These are phyloP conservation scores for Notothenia rossii DNA, from an alignment of 2,113 vertebrate genomes.

Conservation along the genomic window DNA sequence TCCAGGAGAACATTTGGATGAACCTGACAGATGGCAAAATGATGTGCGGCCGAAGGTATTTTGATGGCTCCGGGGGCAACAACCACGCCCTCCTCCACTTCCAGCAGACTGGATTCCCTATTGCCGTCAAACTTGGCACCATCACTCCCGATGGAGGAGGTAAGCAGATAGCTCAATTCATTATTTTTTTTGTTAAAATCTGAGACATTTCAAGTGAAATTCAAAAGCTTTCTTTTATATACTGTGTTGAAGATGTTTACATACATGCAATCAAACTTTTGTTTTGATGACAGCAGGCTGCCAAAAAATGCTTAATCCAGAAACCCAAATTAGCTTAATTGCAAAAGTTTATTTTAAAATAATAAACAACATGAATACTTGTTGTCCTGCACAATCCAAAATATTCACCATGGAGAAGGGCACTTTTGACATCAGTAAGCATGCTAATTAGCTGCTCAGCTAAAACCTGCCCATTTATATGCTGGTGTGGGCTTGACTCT, in stretches of 20 bases:
- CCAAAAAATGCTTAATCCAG: neutral
- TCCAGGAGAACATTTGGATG: slow-evolving; percentile 98
- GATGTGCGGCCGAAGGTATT: slow-evolving; percentile 95
- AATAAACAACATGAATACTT: neutral
- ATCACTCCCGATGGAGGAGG: slow-evolving; percentile 97
- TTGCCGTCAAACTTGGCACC: slow-evolving; percentile 98
- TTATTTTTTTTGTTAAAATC: neutral
- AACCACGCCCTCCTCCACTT: slow-evolving; percentile 95
- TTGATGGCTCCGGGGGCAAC: slow-evolving; percentile 96
- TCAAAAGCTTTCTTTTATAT: neutral
- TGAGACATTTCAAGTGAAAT: neutral
- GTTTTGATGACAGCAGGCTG: too few species aligned
- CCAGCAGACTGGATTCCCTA: slow-evolving; percentile 91
- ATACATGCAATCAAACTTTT: neutral
- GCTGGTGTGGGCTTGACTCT: neutral
- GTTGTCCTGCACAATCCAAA: too few species aligned
- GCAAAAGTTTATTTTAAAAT: neutral
- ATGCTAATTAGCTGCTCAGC: neutral
- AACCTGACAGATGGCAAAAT: slow-evolving; percentile 97
- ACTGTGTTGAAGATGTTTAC: neutral
- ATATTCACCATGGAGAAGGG: neutral
- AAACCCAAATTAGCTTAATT: neutral
- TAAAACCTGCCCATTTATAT: neutral
- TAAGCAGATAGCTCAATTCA: slow-evolving; percentile 53
- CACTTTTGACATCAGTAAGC: neutral